Evolutionary conservation across 1,140 invertebrate genomes (phyloP), one percentile per base, ranked within the genome.

Genomic region (Cotesia vestalis): DNA sequence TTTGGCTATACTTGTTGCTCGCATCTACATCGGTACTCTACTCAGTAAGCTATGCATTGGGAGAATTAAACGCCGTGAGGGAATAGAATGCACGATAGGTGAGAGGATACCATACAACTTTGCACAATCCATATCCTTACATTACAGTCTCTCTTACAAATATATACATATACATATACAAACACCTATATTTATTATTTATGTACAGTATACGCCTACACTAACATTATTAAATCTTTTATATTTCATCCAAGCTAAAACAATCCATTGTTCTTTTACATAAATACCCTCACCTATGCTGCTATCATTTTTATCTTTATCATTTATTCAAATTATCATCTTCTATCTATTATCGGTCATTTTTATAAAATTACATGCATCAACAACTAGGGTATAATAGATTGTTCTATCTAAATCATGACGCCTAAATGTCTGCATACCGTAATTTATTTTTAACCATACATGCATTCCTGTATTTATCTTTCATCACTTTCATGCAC

Each of bases 81-180:
- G 8, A 69, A 68, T 38, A 62, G 69, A 72, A 34, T 70, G 71
- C 63, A 70, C 62, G 72, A 46, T 46, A 75, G 73, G 63, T 64
- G 73, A 59, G 57, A 59, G 57, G 57, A 59, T 59, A 20, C 57
- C 71, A 46, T 27, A 27, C 27, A 73, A 70, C 61, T 78, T 76
- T 76, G 71, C 76, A 64, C 74, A 69, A 76, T 76, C 72, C 71
- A 66, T 62, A 73, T 72, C 69, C 63, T 71, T 61, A 61, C 61
- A 64, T 53, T 62, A 63, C 61, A 59, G 57, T 27, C 57, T 59
- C 57, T 59, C 5, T 27, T 27, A 27, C 27, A 27, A 27, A 27
- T 27, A 27, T 27, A 27, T 27, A 27, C 27, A 27, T 59, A 59
- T 8, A 20, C 27, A 59, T 66, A 34, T 64, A 40, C 27, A 17